Evolutionary conservation across 2,113 vertebrate species (phyloP), one percentile per base, ranked within the genome.

Genomic region (Bucco capensis): DNA sequence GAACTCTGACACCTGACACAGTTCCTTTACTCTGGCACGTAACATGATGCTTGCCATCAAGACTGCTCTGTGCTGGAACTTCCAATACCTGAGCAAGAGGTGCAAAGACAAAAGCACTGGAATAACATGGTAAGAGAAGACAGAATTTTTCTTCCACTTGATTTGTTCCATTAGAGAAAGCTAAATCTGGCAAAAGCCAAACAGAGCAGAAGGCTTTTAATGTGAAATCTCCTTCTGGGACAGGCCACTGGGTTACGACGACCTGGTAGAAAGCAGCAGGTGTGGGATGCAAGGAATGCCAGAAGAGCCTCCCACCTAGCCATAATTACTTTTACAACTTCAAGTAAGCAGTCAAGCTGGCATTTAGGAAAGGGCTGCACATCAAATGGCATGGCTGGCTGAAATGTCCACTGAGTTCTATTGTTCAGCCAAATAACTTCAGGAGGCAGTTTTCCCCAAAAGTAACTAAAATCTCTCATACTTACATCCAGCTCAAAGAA

Each of bases 401-500:
- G 70, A 79, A 89, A 85, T 11, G 15, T 31, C 40, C 31, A 21
- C 33, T 3, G 14, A 47, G 47, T n/a, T 40, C 17, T 53, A 17
- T 2, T 23, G 11, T 25, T 64, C 71, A 82, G 49, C 11, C 44
- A 81, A 76, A 14, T 21, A 75, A 37, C 65, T 61, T 60, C 46
- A 76, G 47, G 18, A 64, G 22, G 46, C 53, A 88, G 28, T 25
- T 84, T n/a, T 38, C n/a, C 30, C 60, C n/a, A 88, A 53, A 79
- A 73, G 12, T 9, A 76, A 76, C 8, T 27, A 25, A 8, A 31
- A 56, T 18, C 19, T 22, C 27, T 42, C n/a, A 1, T 93, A 98
- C 99, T 99, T 97, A 99, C 99, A 90, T 99, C 99, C 90, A 99
- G 97, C 93, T 99, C 99, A 96, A 99, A 99, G 97, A 99, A 99